Evolutionary conservation across 2,888 invertebrate genomes (phyloP).

Genomic region (Diarsia mendica): DNA sequence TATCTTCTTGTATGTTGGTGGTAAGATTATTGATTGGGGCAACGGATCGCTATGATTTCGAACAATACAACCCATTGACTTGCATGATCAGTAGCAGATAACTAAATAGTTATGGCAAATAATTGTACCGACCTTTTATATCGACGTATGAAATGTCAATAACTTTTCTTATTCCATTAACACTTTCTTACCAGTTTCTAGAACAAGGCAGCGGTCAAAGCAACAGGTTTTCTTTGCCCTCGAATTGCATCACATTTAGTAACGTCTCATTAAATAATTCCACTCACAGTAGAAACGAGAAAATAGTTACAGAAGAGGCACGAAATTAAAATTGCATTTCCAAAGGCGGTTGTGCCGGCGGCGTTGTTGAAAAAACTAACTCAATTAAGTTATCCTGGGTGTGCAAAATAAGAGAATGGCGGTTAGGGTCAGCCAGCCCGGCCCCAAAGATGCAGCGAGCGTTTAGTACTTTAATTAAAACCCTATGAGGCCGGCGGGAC

Average conservation of each 20-base stretch:
- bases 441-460: constrained; percentile 59
- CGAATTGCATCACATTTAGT: constrained; percentile 24
- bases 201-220: constrained; percentile 24
- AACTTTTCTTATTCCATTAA: constrained; percentile 10
- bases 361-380: constrained; percentile 37
- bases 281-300: constrained; percentile 10
- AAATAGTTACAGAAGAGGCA: not conserved
- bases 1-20: not conserved
- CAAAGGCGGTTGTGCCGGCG: constrained; percentile 30
- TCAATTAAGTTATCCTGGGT: constrained; percentile 48
- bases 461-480: constrained; percentile 72
- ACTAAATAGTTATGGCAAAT: not conserved
- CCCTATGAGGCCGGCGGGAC: constrained; percentile 48
- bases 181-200: constrained; percentile 17
- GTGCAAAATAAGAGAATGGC: constrained; percentile 57
- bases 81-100: constrained; percentile 3
- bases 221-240: constrained; percentile 37
- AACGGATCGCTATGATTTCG: not conserved
- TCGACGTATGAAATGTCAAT: not conserved
- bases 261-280: constrained; percentile 10
- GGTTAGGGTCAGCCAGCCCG: constrained; percentile 26
- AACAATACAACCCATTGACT: constrained; percentile 2
- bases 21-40: constrained; percentile 4
- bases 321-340: constrained; percentile 30
- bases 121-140: not conserved